Evolutionary conservation across 2,888 invertebrate genomes (phyloP).

Genomic region (Empis stercorea): DNA sequence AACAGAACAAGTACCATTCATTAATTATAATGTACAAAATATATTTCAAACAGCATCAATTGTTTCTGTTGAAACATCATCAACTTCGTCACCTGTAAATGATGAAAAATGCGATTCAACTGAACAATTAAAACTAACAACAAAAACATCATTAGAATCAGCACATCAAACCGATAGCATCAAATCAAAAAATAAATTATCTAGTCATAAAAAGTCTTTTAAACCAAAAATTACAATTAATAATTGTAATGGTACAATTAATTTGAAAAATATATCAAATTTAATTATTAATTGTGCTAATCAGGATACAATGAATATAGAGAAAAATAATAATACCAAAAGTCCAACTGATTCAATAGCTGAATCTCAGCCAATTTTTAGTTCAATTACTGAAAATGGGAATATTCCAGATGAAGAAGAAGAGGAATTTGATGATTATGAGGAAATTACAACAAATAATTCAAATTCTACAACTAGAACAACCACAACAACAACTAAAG

Average conservation of each 20-base stretch:
- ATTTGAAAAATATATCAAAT: constrained; percentile 33
- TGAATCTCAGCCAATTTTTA: not conserved
- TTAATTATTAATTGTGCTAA: constrained; percentile 33
- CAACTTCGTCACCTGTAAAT: too few relatives aligned
- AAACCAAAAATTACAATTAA: constrained; percentile 36
- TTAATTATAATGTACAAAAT: too few relatives aligned
- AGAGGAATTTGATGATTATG: constrained; percentile 3
- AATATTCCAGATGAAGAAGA: constrained; percentile 1
- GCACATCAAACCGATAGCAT: constrained; percentile 10
- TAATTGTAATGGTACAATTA: constrained; percentile 35
- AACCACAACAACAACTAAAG: constrained; percentile 8
- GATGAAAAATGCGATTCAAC: not conserved
- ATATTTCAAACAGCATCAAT: too few relatives aligned
- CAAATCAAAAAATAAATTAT: not conserved
- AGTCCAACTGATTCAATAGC: constrained; percentile 14
- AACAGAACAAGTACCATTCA: too few relatives aligned
- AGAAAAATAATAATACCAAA: constrained; percentile 21
- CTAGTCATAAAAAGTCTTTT: constrained; percentile 13
- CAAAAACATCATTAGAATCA: not conserved
- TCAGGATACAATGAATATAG: constrained; percentile 17
- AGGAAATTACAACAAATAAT: not conserved
- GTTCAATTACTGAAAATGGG: not conserved
- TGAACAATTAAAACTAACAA: not conserved
- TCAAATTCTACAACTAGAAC: not conserved
- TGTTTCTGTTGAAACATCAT: too few relatives aligned